These are phyloP conservation scores for Clytia hemisphaerica DNA, from an alignment of 30 jellyfish, hydroid and myxozoan species.

Conservation along the genomic window DNA sequence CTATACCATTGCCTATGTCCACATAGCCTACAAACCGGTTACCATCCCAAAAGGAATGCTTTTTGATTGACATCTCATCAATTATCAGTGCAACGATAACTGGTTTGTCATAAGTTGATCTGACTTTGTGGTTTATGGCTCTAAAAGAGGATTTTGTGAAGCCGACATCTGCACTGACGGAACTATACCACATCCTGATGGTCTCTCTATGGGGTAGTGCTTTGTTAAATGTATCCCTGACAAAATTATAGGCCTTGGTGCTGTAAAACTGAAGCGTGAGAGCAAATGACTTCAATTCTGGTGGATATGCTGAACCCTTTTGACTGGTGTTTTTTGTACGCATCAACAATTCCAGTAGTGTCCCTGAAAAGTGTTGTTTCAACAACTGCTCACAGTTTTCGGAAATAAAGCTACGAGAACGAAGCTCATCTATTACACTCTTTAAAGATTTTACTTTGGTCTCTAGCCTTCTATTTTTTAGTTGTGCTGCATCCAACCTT, in stretches of 20 bases:
- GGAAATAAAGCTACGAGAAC: too few relatives aligned
- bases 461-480: too few relatives aligned
- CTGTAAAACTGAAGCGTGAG: constrained; percentile 34
- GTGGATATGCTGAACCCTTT: constrained; percentile 25
- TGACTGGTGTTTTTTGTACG: constrained; percentile 18
- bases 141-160: constrained; percentile 36
- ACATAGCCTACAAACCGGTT: constrained; percentile 20
- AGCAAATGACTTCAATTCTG: constrained; percentile 23
- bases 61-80: constrained; percentile 40
- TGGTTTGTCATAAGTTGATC: constrained; percentile 9
- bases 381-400: constrained; percentile 39
- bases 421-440: too few relatives aligned
- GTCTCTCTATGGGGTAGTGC: constrained; percentile 35
- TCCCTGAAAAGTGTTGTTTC: constrained; percentile 47
- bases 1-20: constrained; percentile 40
- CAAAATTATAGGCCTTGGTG: constrained; percentile 43
- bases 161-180: constrained; percentile 43
- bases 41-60: constrained; percentile 44
- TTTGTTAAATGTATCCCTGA: constrained; percentile 17
- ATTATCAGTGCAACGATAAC: constrained; percentile 10
- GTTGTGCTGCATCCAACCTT: too few relatives aligned
- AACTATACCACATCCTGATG: constrained; percentile 28
- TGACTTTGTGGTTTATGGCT: constrained; percentile 16
- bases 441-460: too few relatives aligned
- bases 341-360: constrained; percentile 28